Evolutionary conservation across 2,797 vertebrate genomes (phyloP).

Genomic region (Lagorchestes hirsutus): DNA sequence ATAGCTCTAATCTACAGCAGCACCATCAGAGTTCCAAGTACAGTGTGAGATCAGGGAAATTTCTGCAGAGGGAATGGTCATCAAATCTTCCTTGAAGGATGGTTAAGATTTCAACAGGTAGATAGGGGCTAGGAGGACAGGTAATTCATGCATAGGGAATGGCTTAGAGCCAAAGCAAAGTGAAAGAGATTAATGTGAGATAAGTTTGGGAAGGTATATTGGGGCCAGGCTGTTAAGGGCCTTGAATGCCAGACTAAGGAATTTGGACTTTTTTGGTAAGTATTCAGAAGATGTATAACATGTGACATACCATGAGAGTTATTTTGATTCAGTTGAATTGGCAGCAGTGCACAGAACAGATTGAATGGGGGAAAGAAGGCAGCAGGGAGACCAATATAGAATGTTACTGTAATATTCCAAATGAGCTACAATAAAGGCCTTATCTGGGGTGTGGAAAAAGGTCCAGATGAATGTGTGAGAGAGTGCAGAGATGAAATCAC

Average conservation of each 20-base stretch:
- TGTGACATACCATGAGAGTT: background rate
- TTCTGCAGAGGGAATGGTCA: background rate
- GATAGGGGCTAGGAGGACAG: background rate
- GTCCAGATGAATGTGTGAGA: background rate
- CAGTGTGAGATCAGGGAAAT: background rate
- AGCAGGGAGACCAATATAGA: background rate
- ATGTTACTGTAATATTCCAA: background rate
- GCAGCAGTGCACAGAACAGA: background rate
- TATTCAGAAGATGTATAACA: background rate
- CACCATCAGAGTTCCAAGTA: background rate
- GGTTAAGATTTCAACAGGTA: background rate
- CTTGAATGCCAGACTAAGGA: background rate
- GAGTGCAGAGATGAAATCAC: background rate
- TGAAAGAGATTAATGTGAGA: background rate
- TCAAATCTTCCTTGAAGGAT: background rate
- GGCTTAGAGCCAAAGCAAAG: background rate
- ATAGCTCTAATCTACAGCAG: background rate
- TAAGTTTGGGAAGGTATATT: background rate
- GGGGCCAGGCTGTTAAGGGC: background rate
- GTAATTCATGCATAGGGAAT: background rate
- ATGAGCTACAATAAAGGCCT: background rate
- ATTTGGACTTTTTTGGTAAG: background rate
- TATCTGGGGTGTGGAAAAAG: background rate
- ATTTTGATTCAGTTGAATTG: background rate
- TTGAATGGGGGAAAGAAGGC: slow-evolving; percentile 1